Percentiles rank a stretch among this genome's conserved stretches.
These are phyloP conservation scores for Vanessa tameamea DNA, from an alignment of 1,140 invertebrate species.

Conservation along the genomic window DNA sequence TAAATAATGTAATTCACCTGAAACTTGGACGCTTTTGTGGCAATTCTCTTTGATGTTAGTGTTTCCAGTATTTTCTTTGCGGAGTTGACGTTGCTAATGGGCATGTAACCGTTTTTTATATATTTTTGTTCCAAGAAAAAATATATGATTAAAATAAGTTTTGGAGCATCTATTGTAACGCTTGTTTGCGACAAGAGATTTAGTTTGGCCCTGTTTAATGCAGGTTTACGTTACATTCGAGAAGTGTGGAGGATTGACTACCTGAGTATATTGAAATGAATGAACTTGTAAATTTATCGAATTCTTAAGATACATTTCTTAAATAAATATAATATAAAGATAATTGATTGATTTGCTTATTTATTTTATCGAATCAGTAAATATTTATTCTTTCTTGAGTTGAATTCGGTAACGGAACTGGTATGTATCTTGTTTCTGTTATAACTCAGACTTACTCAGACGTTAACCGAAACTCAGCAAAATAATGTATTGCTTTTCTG, in stretches of 20 bases:
- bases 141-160: slow-evolving; percentile 11
- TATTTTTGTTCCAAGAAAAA: slow-evolving; percentile 20
- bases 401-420: no score
- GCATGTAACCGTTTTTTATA: slow-evolving; percentile 23
- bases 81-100: slow-evolving; percentile 17
- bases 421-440: no score
- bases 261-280: no score
- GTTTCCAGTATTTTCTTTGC: slow-evolving; percentile 23
- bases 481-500: background rate
- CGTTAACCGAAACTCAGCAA: background rate
- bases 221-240: no score
- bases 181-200: background rate
- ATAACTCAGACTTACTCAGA: no score
- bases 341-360: no score
- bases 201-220: background rate
- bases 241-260: no score
- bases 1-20: slow-evolving; percentile 12
- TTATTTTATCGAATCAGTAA: no score
- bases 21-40: slow-evolving; percentile 20
- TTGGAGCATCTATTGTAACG: background rate
- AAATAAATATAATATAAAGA: no score
- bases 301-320: no score
- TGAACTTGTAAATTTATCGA: no score
- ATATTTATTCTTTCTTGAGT: no score
- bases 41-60: slow-evolving; percentile 28